These are phyloP conservation scores for Lasioglossum zephyrum DNA, from an alignment of 2,888 invertebrate species.

Conservation along the genomic window DNA sequence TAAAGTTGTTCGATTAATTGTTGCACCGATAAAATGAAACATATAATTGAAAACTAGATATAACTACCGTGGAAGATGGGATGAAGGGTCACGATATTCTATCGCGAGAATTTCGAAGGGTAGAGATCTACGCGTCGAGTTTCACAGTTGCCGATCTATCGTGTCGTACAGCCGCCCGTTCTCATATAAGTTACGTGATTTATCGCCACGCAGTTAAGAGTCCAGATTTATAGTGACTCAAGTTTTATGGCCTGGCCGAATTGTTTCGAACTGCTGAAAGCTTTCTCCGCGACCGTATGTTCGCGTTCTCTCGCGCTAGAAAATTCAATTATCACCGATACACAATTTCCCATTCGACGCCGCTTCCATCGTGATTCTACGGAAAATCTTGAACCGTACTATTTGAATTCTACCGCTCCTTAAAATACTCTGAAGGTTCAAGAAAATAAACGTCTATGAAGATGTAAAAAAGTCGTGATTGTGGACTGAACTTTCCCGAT, in stretches of 20 bases:
- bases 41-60: too few species aligned
- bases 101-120: constrained; percentile 39
- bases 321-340: constrained; percentile 47
- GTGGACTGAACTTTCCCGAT: background rate
- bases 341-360: constrained; percentile 7
- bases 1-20: too few species aligned
- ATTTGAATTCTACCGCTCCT: background rate
- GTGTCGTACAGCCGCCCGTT: constrained; percentile 15
- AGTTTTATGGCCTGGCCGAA: constrained; percentile 61
- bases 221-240: constrained; percentile 62
- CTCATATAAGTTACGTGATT: constrained; percentile 58
- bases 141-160: constrained; percentile 49
- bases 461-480: background rate
- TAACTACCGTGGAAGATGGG: too few species aligned
- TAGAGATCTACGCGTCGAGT: constrained; percentile 53
- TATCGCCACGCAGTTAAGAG: constrained; percentile 65
- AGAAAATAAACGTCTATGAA: background rate
- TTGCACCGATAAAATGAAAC: too few species aligned
- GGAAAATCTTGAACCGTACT: background rate
- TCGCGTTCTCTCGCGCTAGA: constrained; percentile 23
- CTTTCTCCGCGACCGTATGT: constrained; percentile 1
- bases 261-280: constrained; percentile 63
- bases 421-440: too few species aligned
- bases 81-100: background rate
- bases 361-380: background rate